Evolutionary conservation across 2,113 vertebrate genomes (phyloP).

Genomic region (Ardeotis arabs): DNA sequence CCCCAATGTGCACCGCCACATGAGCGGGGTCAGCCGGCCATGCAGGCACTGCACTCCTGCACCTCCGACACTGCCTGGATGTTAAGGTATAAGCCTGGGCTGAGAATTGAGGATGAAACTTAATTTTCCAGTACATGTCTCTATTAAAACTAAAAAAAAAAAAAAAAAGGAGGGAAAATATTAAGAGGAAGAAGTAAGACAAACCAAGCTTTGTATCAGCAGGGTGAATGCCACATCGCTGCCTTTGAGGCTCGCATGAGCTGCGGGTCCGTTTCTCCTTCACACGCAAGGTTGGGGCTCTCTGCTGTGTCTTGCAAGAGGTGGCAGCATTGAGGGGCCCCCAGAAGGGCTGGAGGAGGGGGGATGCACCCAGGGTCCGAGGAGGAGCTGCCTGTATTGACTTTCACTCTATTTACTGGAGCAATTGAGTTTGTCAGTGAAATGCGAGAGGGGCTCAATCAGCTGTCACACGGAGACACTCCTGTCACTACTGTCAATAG

Average conservation of each 20-base stretch:
- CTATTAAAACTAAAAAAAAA: not conserved
- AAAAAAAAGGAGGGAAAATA: fast-evolving
- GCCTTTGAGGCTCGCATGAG: fast-evolving
- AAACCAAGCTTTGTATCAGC: not conserved
- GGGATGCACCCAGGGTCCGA: not conserved
- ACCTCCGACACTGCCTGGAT: not conserved
- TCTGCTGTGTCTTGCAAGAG: not conserved
- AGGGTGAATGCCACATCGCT: not conserved
- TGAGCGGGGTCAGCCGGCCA: not conserved
- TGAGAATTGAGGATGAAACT: not conserved
- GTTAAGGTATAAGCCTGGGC: fast-evolving
- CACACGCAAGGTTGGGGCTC: not conserved
- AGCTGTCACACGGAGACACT: conserved; percentile 83
- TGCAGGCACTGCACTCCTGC: fast-evolving
- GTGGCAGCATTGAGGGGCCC: not conserved
- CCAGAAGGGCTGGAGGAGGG: not conserved
- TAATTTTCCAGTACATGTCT: not conserved
- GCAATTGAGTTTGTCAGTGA: conserved; percentile 91
- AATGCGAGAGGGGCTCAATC: conserved; percentile 86
- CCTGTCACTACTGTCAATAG: conserved; percentile 77
- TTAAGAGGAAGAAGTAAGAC: not conserved
- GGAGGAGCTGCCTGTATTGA: conserved; percentile 78
- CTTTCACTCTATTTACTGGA: conserved; percentile 89
- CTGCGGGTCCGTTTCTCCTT: not conserved
- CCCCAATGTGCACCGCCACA: not conserved